Base-by-base conservation (phyloP, 2,888 invertebrate species). In the Macrosoma leucophasiata region DNA sequence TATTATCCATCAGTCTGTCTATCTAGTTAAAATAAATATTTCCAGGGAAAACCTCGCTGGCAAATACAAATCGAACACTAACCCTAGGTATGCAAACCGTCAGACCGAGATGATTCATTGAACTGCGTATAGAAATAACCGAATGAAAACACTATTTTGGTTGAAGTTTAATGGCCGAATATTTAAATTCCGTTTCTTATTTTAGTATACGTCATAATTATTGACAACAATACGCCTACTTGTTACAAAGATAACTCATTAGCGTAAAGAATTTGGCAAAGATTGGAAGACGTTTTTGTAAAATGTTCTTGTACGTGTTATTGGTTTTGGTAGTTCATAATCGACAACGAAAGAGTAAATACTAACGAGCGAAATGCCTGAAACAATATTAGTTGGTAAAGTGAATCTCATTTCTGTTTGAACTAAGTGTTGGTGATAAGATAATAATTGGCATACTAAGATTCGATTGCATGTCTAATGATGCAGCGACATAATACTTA, bases 201-300 rank as follows among this genome's bases (percentile, higher is more conserved):
- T 44, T 47, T 41, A 43, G 25, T 35, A 39, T 33, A 38, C 46
- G 51, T 57, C 52, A 53, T 41, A 35, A 39, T 44, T 46, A 46
- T 24, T 47, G 45, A 56, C 55, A 55, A 59, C 58, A 56, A 54
- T 46, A n/a, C n/a, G n/a, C n/a, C 49, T 57, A 49, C 63, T 46
- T 50, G 48, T 58, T 63, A 63, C 47, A 51, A 56, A 52, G 51
- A 43, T 47, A 48, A 53, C 63, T 73, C 70, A 71, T 75, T 72
- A 70, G 71, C 57, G 49, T 50, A 52, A 62, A 56, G 52, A 57
- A 64, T 70, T 79, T 81, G 77, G 79, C 79, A 78, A 64, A 59
- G 56, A 54, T 58, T 56, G 54, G 52, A 53, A 54, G 50, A 39
- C 45, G 55, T 54, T 58, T n/a, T 47, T 42, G 44, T 40, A 60